Evolutionary conservation across 1,140 invertebrate genomes (phyloP).

Genomic region (Pseudomyrmex flavicornis): DNA sequence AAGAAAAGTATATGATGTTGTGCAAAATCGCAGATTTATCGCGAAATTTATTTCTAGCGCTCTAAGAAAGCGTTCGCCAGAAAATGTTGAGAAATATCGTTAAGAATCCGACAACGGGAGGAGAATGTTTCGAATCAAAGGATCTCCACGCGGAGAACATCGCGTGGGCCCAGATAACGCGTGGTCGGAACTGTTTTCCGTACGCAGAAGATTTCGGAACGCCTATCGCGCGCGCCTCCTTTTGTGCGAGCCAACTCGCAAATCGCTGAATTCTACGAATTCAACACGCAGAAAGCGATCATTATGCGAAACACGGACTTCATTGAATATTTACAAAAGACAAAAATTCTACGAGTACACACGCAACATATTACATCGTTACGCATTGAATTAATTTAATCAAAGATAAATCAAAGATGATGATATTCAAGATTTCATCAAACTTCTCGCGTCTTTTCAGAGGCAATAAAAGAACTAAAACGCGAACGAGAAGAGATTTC

Average conservation of each 20-base stretch:
- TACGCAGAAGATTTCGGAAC: slow-evolving; percentile 65
- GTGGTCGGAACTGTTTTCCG: slow-evolving; percentile 79
- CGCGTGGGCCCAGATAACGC: slow-evolving; percentile 76
- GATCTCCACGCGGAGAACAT: slow-evolving; percentile 8
- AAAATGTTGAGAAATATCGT: slow-evolving; percentile 27
- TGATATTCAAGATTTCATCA: no score
- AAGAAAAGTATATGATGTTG: not conserved
- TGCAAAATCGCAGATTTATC: not conserved
- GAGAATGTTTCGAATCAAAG: not conserved
- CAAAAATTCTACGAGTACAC: no score
- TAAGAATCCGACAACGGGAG: not conserved
- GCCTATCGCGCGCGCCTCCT: slow-evolving; percentile 37
- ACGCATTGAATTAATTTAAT: no score
- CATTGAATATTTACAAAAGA: no score
- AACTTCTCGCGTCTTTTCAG: no score
- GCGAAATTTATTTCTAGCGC: not conserved
- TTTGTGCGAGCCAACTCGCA: slow-evolving; percentile 53
- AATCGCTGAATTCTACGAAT: slow-evolving; percentile 11
- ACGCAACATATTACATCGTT: no score
- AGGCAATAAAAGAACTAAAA: not conserved
- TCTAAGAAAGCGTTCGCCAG: not conserved
- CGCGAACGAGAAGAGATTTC: not conserved
- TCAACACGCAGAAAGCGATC: not conserved
- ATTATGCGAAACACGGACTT: not conserved
- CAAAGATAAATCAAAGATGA: no score